Base-by-base conservation (phyloP, 2,797 vertebrate species). In the Pseudomugil gertrudae region DNA sequence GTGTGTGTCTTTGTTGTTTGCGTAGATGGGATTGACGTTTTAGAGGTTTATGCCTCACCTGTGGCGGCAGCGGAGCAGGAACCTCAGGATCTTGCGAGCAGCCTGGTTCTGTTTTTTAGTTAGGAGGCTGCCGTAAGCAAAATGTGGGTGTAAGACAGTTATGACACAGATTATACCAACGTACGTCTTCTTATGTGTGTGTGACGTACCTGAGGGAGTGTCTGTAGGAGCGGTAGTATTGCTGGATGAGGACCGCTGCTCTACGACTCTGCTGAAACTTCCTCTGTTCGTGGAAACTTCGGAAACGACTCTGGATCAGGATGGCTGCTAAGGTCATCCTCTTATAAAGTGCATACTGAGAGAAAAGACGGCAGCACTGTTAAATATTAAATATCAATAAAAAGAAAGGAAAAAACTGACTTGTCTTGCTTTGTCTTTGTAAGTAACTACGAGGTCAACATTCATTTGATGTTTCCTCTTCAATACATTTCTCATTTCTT, bases 311-410 rank as follows among this genome's bases (percentile, higher is more conserved):
- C 96, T 99, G 98, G 94, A 99, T 99, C 71, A 98, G 95, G 93
- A 99, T 98, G 95, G 98, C 98, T 87, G 98, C 98, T 95, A 98
- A 96, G 52, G 98, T 99, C 98, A 99, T 99, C 95, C 98, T 98
- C 93, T 96, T 98, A 94, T 99, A 99, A 97, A 99, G 98, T 97
- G 98, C 98, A 94, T 99, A 99, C 98, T 99, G 90, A 66, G 65
- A 76, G 90, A 93, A 19, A 93, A 35, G 27, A 78, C 33, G 53
- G 47, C 32, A 62, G 15, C 5, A 3, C n/a, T n/a, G 11, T 53
- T 5, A 70, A 61, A 0, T 27, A 2, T 30, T 55, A 13, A 13
- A 32, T 63, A 3, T 61, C 32, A 0, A 51, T 6, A 26, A 24
- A 7, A 29, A 40, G 21, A 19, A 21, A 45, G n/a, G n/a, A 45